Conservation (phyloP, 2,888 invertebrate genomes). For the Melangyna quadrimaculata region DNA sequence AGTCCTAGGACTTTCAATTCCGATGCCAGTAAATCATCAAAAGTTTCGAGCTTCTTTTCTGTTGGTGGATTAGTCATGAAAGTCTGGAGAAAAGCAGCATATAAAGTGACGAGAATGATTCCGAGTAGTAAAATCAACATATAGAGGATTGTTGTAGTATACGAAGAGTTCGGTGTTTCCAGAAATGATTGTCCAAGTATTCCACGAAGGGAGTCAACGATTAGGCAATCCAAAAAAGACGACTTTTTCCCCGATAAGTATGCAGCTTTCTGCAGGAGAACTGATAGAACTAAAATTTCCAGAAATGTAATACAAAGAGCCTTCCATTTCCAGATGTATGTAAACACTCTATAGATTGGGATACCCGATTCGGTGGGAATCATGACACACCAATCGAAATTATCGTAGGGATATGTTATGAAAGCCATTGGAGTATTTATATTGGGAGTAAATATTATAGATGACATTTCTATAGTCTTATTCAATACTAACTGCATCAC, state of each 20-base stretch:
- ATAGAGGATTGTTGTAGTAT: neutral
- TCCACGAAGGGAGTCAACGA: slow-evolving; percentile 25
- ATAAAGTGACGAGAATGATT: neutral
- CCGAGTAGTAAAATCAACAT: neutral
- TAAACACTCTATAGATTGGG: neutral
- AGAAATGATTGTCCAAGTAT: neutral
- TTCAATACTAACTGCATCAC: slow-evolving; percentile 73
- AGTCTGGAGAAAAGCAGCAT: neutral
- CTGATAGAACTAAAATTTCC: slow-evolving; percentile 45
- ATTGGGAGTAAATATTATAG: slow-evolving; percentile 31
- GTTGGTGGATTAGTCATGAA: neutral
- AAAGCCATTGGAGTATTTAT: neutral
- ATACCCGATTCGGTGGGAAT: neutral
- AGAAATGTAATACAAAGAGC: neutral
- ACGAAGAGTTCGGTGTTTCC: neutral
- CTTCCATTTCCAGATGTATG: neutral
- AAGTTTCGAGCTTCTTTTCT: neutral
- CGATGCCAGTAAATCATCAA: neutral
- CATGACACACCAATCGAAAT: neutral
- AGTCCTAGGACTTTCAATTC: neutral
- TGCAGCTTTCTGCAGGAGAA: neutral
- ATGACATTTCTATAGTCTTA: slow-evolving; percentile 75
- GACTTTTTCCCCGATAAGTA: neutral
- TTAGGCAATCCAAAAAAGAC: slow-evolving; percentile 26
- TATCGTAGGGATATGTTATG: neutral